phyloP scores from a whole-genome alignment of 2,797 vertebrate genomes.

The Erethizon dorsatum region DNA sequence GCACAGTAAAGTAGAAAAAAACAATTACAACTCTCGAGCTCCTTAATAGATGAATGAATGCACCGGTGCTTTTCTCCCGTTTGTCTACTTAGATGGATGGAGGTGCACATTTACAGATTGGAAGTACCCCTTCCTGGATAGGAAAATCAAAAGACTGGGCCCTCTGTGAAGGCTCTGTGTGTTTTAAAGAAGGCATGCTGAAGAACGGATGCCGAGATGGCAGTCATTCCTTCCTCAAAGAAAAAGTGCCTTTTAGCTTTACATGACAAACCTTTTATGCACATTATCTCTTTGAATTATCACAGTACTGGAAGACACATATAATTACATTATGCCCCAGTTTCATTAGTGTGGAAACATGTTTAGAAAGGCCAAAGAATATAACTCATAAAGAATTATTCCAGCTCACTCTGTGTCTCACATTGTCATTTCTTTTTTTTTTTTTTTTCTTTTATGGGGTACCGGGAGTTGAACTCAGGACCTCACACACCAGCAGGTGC shows the following conservation, averaged over 20 bases:
- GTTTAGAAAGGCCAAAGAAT: constrained; percentile 7
- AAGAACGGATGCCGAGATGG: not conserved
- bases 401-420: not conserved
- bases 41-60: not conserved
- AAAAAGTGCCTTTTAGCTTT: not conserved
- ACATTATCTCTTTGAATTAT: constrained; percentile 9
- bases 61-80: not conserved
- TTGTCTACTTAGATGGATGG: not conserved
- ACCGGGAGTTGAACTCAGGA: too few species aligned
- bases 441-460: not conserved
- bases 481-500: too few species aligned
- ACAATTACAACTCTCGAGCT: not conserved
- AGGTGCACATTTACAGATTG: not conserved
- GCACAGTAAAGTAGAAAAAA: constrained; percentile 16
- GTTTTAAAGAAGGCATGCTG: not conserved
- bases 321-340: not conserved
- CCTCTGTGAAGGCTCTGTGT: not conserved
- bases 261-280: not conserved
- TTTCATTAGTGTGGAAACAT: constrained; percentile 34
- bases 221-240: not conserved
- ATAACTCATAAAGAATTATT: constrained; percentile 5
- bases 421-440: not conserved
- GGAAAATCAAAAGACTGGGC: not conserved
- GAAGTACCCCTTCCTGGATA: not conserved
- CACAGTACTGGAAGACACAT: not conserved